Conservation (phyloP, 2,888 invertebrate genomes). For the Plusia festucae region DNA sequence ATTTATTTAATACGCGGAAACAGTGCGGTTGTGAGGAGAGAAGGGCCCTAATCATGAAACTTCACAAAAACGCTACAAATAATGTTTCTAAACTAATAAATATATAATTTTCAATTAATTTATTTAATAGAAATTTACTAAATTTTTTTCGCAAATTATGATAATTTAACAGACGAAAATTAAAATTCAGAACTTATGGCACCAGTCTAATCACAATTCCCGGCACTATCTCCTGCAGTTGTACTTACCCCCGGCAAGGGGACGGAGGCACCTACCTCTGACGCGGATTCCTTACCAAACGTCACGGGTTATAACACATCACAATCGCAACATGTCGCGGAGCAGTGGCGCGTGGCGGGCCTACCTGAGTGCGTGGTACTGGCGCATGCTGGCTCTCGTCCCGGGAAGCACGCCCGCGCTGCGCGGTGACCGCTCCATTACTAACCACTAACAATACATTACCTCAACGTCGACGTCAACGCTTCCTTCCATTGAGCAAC, state of each 20-base stretch:
- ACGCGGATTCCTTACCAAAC: conserved; percentile 23
- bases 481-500: conserved; percentile 74
- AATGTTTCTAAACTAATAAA: too few relatives aligned
- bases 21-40: too few relatives aligned
- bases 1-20: too few relatives aligned
- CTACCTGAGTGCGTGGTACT: conserved; percentile 57
- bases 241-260: conserved; percentile 36
- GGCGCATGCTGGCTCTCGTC: conserved; percentile 50
- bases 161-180: too few relatives aligned
- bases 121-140: too few relatives aligned
- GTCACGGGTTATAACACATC: conserved; percentile 16
- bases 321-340: conserved; percentile 43
- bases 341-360: conserved; percentile 41
- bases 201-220: conserved; percentile 8
- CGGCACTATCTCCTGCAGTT: conserved; percentile 18
- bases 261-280: conserved; percentile 27
- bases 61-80: too few relatives aligned
- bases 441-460: conserved; percentile 38
- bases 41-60: too few relatives aligned
- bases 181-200: too few relatives aligned
- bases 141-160: too few relatives aligned
- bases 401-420: conserved; percentile 51
- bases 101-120: too few relatives aligned
- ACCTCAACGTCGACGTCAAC: conserved; percentile 45
- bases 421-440: conserved; percentile 53